Evolutionary conservation across 2,797 vertebrate genomes (phyloP).

Genomic region (Lepus townsendii): DNA sequence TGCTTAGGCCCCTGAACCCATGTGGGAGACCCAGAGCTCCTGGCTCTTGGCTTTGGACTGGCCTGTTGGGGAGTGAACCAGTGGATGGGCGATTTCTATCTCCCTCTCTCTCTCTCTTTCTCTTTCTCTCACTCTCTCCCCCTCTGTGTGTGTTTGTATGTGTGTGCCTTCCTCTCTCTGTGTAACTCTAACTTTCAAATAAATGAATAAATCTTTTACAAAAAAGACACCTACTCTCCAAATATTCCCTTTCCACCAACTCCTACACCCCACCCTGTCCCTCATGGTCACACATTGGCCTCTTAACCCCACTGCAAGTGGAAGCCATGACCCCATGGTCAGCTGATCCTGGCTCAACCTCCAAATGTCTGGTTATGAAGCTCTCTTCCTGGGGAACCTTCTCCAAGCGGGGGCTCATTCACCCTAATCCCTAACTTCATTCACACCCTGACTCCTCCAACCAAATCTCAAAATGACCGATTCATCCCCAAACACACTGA

Average conservation of each 20-base stretch:
- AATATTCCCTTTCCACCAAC: background rate
- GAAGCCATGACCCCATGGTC: no score
- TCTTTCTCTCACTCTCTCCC: no score
- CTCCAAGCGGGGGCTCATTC: fast-evolving
- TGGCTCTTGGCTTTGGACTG: no score
- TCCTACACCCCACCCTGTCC: background rate
- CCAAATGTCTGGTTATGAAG: background rate
- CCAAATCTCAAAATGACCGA: background rate
- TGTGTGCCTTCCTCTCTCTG: no score
- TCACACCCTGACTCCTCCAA: background rate
- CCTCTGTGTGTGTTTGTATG: no score
- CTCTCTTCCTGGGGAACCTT: background rate
- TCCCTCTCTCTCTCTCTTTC: no score
- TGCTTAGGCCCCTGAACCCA: no score
- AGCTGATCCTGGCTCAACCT: background rate
- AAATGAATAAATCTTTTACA: no score
- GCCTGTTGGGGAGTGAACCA: no score
- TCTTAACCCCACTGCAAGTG: background rate
- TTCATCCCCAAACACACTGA: background rate
- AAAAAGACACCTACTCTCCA: background rate
- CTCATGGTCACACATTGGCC: background rate
- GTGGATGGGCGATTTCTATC: no score
- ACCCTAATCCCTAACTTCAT: background rate
- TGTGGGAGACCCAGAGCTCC: no score
- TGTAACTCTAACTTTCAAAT: no score